Conservation (phyloP, 2,888 invertebrate species). For the Epirrhoe tristata region DNA sequence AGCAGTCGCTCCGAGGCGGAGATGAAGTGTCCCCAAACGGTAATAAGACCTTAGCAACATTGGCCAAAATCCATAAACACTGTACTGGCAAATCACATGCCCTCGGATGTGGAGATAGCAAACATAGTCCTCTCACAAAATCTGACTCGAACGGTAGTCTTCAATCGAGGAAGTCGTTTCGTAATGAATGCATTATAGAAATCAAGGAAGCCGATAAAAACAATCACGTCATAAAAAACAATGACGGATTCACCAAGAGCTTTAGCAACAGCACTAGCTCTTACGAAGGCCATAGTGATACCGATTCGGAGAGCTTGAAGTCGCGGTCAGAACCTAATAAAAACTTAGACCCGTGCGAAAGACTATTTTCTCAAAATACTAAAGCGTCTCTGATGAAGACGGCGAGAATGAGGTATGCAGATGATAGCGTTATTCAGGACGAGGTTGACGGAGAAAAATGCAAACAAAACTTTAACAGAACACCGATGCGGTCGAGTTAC, state of each 20-base stretch:
- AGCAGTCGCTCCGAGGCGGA: conserved; percentile 85
- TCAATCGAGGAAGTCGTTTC: conserved; percentile 75
- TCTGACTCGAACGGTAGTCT: conserved; percentile 79
- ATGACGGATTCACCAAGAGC: conserved; percentile 74
- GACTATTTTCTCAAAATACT: conserved; percentile 85
- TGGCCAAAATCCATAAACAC: conserved; percentile 88
- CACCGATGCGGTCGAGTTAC: conserved; percentile 72
- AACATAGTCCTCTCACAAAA: conserved; percentile 74
- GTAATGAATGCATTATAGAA: conserved; percentile 76
- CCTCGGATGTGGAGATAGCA: conserved; percentile 87
- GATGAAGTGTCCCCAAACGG: conserved; percentile 77
- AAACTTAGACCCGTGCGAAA: conserved; percentile 74
- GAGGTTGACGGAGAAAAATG: conserved; percentile 78
- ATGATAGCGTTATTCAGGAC: conserved; percentile 76
- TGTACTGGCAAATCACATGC: conserved; percentile 92
- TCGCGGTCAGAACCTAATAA: conserved; percentile 66
- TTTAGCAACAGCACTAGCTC: conserved; percentile 87
- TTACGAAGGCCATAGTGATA: conserved; percentile 88
- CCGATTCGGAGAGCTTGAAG: conserved; percentile 86
- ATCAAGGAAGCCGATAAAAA: conserved; percentile 72
- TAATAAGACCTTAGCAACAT: conserved; percentile 81
- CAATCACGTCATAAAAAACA: conserved; percentile 58
- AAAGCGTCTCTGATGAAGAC: conserved; percentile 87
- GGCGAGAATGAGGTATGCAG: conserved; percentile 85
- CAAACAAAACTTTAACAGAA: conserved; percentile 69